A percentile compares a stretch with the other conserved stretches of the same genome.
These are phyloP conservation scores for Lasioglossum oenotherae DNA, from an alignment of 2,888 invertebrate species.

Conservation along the genomic window DNA sequence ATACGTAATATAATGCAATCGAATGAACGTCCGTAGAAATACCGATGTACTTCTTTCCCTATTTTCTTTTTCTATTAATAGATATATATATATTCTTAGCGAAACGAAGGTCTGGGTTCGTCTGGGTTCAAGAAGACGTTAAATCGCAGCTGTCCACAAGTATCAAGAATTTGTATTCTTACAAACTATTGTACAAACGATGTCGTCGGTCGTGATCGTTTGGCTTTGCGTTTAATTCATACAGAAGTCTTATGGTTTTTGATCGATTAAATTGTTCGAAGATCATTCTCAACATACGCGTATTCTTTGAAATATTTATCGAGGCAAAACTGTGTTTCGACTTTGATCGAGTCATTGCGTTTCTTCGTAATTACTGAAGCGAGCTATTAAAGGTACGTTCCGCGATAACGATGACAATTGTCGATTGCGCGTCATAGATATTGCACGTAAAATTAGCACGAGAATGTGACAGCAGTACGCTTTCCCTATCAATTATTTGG, in stretches of 20 bases:
- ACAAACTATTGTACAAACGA: not conserved
- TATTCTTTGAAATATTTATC: not conserved
- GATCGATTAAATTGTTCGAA: not conserved
- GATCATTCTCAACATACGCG: too few species aligned
- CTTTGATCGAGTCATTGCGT: not conserved
- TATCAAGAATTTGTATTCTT: not conserved
- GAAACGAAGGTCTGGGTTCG: constrained; percentile 2
- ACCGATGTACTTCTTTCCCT: not conserved
- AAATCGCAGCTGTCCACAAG: not conserved
- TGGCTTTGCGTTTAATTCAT: not conserved
- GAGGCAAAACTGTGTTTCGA: not conserved
- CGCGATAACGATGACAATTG: constrained; percentile 42
- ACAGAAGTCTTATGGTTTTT: not conserved
- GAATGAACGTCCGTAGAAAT: not conserved
- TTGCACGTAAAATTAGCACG: constrained; percentile 75
- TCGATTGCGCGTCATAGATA: constrained; percentile 68
- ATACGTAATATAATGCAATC: not conserved
- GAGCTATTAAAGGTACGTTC: constrained; percentile 13
- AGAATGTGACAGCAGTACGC: constrained; percentile 75
- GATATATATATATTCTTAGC: not conserved
- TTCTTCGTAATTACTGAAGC: not conserved
- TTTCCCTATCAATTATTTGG: constrained; percentile 82
- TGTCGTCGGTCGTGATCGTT: not conserved
- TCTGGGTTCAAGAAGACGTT: not conserved
- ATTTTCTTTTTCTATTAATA: constrained; percentile 7